Conservation (phyloP, 1,140 invertebrate species). For the Anastatus disparis region DNA sequence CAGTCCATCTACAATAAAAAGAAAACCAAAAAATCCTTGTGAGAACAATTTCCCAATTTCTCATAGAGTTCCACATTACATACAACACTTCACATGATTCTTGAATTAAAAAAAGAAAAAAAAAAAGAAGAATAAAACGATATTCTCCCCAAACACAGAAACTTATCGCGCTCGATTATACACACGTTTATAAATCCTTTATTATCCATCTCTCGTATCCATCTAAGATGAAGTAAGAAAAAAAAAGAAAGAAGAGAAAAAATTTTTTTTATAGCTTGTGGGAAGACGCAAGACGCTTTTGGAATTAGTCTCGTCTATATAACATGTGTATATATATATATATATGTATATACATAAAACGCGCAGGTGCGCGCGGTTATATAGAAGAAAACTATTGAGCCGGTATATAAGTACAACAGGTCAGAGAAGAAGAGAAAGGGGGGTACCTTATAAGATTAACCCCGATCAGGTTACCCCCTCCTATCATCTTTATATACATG, state of each 20-base stretch:
- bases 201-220: neutral
- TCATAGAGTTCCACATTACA: neutral
- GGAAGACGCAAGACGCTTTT: slow-evolving; percentile 51
- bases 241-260: slow-evolving; percentile 14
- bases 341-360: slow-evolving; percentile 20
- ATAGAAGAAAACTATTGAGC: slow-evolving; percentile 51
- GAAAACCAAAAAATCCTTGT: no score
- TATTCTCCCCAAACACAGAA: no score
- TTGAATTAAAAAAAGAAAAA: neutral
- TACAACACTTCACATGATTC: neutral
- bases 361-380: slow-evolving; percentile 46
- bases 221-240: slow-evolving; percentile 32
- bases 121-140: no score
- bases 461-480: slow-evolving; percentile 64
- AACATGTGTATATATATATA: slow-evolving; percentile 34
- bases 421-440: no score
- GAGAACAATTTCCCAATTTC: neutral
- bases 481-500: no score
- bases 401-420: no score
- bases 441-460: no score
- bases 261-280: slow-evolving; percentile 43
- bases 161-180: slow-evolving; percentile 6
- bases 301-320: slow-evolving; percentile 56
- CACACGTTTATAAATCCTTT: slow-evolving; percentile 8
- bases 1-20: no score